Conservation (phyloP, 37 sponge, comb jelly and placozoan genomes). For the Petrosia ficiformis region DNA sequence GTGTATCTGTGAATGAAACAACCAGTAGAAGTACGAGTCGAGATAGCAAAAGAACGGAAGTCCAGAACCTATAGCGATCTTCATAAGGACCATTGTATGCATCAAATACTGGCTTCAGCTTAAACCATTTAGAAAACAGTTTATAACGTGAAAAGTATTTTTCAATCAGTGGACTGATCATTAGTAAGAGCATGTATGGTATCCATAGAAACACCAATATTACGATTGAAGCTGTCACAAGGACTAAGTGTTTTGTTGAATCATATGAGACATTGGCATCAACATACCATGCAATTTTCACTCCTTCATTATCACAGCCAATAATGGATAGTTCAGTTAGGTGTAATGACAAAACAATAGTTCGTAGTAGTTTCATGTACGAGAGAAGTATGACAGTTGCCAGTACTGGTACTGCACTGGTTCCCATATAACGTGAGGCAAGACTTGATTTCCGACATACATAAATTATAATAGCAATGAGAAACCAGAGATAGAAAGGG, state of each 20-base stretch:
- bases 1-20: not conserved
- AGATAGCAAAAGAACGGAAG: constrained; percentile 19
- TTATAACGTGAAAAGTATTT: too few species aligned
- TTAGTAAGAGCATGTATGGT: constrained; percentile 27
- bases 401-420: not conserved
- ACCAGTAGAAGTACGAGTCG: constrained; percentile 17
- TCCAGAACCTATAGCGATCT: constrained; percentile 17
- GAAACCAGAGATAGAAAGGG: too few species aligned
- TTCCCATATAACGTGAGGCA: too few species aligned
- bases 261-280: constrained; percentile 26
- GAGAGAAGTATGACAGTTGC: not conserved
- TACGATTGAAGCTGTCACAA: not conserved
- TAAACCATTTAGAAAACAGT: too few species aligned
- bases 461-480: too few species aligned
- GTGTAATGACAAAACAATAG: not conserved
- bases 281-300: constrained; percentile 22
- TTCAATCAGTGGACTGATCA: not conserved
- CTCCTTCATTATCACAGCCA: too few species aligned
- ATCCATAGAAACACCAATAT: too few species aligned
- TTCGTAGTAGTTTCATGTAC: not conserved
- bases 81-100: constrained; percentile 42
- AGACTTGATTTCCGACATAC: too few species aligned
- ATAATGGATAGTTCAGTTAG: too few species aligned
- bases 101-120: constrained; percentile 38
- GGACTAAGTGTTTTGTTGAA: not conserved